Conservation (phyloP, 1,140 invertebrate species). For the Calliopsis andreniformis region DNA sequence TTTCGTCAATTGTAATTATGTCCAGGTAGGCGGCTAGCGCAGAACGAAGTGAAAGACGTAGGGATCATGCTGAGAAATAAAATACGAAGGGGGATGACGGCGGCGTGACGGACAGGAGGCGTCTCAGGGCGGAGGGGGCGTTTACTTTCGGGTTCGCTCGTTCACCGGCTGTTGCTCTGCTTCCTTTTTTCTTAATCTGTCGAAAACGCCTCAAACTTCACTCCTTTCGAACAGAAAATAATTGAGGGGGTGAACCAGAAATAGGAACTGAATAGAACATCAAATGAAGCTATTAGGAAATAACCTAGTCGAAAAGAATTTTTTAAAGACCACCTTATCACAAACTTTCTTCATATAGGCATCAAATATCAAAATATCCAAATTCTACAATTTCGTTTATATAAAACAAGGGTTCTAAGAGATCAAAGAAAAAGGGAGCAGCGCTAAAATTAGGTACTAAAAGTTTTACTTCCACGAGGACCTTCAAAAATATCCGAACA, state of each 20-base stretch:
- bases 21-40: conserved; percentile 64
- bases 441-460: too few relatives aligned
- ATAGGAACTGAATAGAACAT: neutral
- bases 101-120: conserved; percentile 78
- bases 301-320: too few relatives aligned
- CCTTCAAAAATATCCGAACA: too few relatives aligned
- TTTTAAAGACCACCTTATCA: too few relatives aligned
- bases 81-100: conserved; percentile 74
- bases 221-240: neutral
- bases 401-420: too few relatives aligned
- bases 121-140: conserved; percentile 72
- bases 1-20: conserved; percentile 75
- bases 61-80: conserved; percentile 82
- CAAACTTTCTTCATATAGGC: too few relatives aligned
- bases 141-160: conserved; percentile 69
- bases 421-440: too few relatives aligned
- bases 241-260: neutral
- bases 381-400: too few relatives aligned
- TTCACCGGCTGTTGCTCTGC: conserved; percentile 70
- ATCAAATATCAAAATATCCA: too few relatives aligned
- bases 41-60: conserved; percentile 75
- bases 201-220: neutral
- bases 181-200: conserved; percentile 32
- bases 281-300: neutral
- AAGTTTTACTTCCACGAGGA: neutral